Evolutionary conservation across 2,113 vertebrate genomes (phyloP), one percentile per base, ranked within the genome.

Genomic region (Perccottus glenii): DNA sequence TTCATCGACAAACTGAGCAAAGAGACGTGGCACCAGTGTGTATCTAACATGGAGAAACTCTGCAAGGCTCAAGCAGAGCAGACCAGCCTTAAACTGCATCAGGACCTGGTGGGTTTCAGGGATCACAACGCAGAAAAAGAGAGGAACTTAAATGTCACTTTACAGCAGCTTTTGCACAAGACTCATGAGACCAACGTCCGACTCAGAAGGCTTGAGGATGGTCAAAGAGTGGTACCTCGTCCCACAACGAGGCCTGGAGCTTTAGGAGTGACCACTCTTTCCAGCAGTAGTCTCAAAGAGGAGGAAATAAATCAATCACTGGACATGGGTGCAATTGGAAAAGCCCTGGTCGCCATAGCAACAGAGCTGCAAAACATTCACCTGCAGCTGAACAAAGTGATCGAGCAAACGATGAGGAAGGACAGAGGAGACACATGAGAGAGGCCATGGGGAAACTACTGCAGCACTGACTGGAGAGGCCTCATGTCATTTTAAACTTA

Each of bases 341-440:
- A 36, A 56, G 73, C 75, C 42, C 64, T 92, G 44, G 76, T 86
- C 80, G 33, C 84, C 48, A 81, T 91, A 52, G 81, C 80, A 44
- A 81, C 77, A 35, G 85, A 90, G 56, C 82, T 91, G 11, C 87
- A 84, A 77, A 73, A 14, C 47, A 69, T 90, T 60, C 81, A 88
- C 55, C 60, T 73, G 62, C 89, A 90, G 80, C 70, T 91, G 64
- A 75, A 42, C 67, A 52, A 51, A 58, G 60, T 85, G 32, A 84
- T 77, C 2, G 77, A 89, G 59, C 57, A 76, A 36, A 51, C 1
- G 11, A 1, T 49, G 35, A 75, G 44, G 62, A 76, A 81, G 19
- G 60, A 52, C 58, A 80, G 67, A 51, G 82, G 84, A 64, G 81
- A 87, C 65, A 61, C 74, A 57, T 87, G 57, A 86, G 27, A 47